Percentiles rank a stretch among this genome's conserved stretches.
Conservation (phyloP, 1,140 invertebrate species). For the Monomorium pharaonis region DNA sequence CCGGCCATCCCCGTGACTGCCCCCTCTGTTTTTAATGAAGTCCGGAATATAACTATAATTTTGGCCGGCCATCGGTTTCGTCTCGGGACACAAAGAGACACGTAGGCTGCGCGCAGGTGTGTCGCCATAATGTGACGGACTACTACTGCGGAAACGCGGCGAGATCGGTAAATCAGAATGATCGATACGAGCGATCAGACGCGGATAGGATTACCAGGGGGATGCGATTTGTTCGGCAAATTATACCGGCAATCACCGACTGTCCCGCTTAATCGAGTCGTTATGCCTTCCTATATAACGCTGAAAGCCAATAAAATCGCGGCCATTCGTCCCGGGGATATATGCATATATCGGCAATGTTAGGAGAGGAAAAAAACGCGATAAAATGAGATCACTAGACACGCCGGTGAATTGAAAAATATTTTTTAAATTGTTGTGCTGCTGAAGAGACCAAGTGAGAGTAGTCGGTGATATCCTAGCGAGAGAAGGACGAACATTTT, state of each 20-base stretch:
- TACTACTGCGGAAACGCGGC: conserved; percentile 39
- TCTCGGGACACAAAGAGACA: conserved; percentile 53
- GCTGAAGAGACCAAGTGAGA: no score
- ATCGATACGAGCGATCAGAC: conserved; percentile 68
- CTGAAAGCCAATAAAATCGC: conserved; percentile 71
- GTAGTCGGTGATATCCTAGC: background rate
- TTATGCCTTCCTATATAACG: conserved; percentile 71
- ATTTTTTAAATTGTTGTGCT: conserved; percentile 63
- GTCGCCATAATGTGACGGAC: conserved; percentile 62
- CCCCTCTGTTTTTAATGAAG: conserved; percentile 63
- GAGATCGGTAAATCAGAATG: conserved; percentile 69
- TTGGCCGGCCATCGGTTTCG: conserved; percentile 61
- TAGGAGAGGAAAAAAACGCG: conserved; percentile 6
- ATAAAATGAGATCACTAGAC: conserved; percentile 61
- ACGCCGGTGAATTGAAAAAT: conserved; percentile 61
- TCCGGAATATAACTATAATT: conserved; percentile 65
- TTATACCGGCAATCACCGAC: conserved; percentile 74
- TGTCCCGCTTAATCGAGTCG: conserved; percentile 74
- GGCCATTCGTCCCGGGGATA: conserved; percentile 58
- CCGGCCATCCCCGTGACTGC: background rate
- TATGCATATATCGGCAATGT: conserved; percentile 28
- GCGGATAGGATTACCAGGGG: conserved; percentile 66
- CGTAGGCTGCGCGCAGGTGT: conserved; percentile 45
- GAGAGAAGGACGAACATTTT: background rate
- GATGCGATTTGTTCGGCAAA: conserved; percentile 74